Percentiles rank a stretch among this genome's conserved stretches.
These are phyloP conservation scores for Catharus minimus DNA, from an alignment of 2,113 vertebrate genomes.

Conservation along the genomic window DNA sequence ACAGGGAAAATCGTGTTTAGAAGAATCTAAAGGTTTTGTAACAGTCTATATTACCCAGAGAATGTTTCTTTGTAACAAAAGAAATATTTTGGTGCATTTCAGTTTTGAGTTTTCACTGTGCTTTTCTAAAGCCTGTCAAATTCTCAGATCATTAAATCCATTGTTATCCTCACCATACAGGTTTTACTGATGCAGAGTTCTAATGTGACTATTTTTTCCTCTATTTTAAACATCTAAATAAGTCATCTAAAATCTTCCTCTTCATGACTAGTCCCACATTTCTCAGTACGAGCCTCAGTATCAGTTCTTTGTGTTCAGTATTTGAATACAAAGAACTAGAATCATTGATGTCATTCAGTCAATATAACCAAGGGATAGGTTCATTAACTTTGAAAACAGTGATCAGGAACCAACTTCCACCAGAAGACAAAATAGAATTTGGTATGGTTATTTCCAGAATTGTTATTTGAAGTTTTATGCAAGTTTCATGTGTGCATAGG, in stretches of 20 bases:
- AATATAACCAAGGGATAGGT: neutral
- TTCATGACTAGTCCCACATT: neutral
- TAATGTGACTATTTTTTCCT: neutral
- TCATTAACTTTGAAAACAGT: neutral
- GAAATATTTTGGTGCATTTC: neutral
- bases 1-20: neutral
- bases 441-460: neutral
- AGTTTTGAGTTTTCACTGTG: neutral
- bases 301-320: neutral
- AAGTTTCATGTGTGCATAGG: neutral
- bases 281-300: neutral
- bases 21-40: neutral
- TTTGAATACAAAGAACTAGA: neutral
- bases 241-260: neutral
- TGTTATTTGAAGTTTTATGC: neutral
- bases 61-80: neutral
- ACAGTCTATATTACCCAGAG: neutral
- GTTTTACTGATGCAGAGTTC: neutral
- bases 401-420: neutral
- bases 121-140: neutral
- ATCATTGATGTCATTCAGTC: neutral
- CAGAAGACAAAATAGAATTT: neutral
- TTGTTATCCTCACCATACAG: neutral
- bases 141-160: neutral
- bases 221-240: neutral